Base-by-base conservation (phyloP, 1,140 invertebrate species). In the Orussus abietinus region DNA sequence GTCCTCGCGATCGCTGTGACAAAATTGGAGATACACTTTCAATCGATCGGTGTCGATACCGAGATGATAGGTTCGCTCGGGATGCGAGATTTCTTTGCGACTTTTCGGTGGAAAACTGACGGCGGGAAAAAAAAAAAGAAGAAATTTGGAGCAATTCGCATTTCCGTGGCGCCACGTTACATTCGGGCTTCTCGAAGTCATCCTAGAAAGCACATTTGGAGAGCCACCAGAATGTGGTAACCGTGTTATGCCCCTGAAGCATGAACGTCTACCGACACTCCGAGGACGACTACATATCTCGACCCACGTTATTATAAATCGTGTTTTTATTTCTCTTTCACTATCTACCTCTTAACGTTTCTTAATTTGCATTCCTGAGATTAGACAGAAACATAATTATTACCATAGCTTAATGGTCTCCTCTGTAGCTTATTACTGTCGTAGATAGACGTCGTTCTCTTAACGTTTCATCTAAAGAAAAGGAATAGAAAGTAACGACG, bases 211-310 rank as follows among this genome's bases (percentile, higher is more conserved):
- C 55, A 59, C 54, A 65, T 69, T 71, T 68, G 39, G 55, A 71
- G 65, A 69, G 47, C 64, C 66, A 69, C 57, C 68, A 70, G 59
- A 64, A 66, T 69, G 60, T 66, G 56, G 64, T 60, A 62, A 63
- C 41, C n/a, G n/a, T n/a, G 56, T 68, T 67, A 67, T 70, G 61
- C 54, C 61, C n/a, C 66, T 69, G 64, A 66, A 72, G 69, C 69
- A 72, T 72, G 69, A 60, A 49, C 54, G 64, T 53, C 40, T 60
- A 49, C 54, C 48, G 43, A 46, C 29, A 31, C 14, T 30, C 14
- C n/a, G n/a, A n/a, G 5, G 14, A 30, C 29, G 11, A 11, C 5
- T 11, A 12, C 4, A 11, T 5, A 5, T 11, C 14, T 30, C n/a
- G n/a, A n/a, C n/a, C n/a, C n/a, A n/a, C n/a, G n/a, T 34, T 13